Base-by-base conservation (phyloP, 2,113 vertebrate genomes). In the Myanophis thanlyinensis region DNA sequence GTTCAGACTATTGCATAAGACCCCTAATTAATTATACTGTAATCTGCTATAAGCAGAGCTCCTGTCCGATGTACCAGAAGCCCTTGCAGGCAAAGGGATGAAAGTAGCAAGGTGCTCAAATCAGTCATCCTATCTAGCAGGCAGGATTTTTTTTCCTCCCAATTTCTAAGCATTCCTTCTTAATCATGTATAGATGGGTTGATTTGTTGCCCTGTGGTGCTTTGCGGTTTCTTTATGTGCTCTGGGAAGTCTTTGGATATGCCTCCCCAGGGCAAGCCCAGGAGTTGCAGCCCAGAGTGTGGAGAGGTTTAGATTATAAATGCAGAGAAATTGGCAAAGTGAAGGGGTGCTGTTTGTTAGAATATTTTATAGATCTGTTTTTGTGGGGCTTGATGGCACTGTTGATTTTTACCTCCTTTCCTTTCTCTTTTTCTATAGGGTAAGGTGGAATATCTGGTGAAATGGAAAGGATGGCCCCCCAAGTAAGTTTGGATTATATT, bases 391-490 rank as follows among this genome's bases (percentile, higher is more conserved):
- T 84, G 87, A 48, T 94, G 22, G 30, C 44, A 9, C 89, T 93
- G 59, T 0, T 0, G 56, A 84, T 51, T 94, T 94, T 97, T 87
- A 95, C n/a, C 51, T 94, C 89, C 95, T 93, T 96, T 89, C 62
- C 48, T 91, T 93, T 92, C 73, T 96, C 44, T 95, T 94, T 91
- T 52, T 22, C 96, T 90, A 86, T 96, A 99, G 99, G 99, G 99
- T 94, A 98, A 99, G 96, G 99, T 99, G 96, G 99, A 99, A 94
- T 99, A 99, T 95, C 98, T 99, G 91, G 98, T 99, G 96, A 99
- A 99, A 96, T 99, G 99, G 99, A 99, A 99, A 97, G 99, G 99
- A 98, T 99, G 99, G 99, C 97, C 99, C 44, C 98, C 98, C 93
- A 99, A 99, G 99, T 99, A 99, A 99, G 99, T 97, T 87, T 27